Conservation (phyloP, 2,888 invertebrate genomes). For the Drosophila acutilabella region DNA sequence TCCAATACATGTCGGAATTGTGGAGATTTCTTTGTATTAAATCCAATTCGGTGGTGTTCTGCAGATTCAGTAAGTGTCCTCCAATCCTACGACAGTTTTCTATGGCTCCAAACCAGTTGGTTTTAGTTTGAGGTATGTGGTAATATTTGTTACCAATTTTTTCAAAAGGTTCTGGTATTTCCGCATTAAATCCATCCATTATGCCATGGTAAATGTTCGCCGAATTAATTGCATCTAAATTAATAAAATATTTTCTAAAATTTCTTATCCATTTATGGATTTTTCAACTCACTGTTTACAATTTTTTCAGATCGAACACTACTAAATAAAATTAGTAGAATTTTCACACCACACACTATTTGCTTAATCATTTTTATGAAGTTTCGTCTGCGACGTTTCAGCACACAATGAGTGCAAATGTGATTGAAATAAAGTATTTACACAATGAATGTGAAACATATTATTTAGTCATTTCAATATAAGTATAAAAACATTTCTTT, state of each 20-base stretch:
- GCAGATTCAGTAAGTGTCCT: conserved; percentile 36
- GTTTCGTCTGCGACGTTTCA: not conserved
- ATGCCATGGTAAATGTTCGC: not conserved
- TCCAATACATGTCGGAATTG: conserved; percentile 21
- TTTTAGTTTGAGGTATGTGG: not conserved
- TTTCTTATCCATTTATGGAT: not conserved
- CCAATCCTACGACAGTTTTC: conserved; percentile 18
- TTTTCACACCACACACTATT: not conserved
- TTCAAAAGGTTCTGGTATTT: conserved; percentile 14
- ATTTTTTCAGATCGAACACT: not conserved
- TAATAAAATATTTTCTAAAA: not conserved
- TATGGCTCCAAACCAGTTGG: conserved; percentile 39
- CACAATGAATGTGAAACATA: conserved; percentile 15
- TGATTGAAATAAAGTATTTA: conserved; percentile 16
- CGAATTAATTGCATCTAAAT: not conserved
- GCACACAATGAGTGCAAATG: conserved; percentile 8
- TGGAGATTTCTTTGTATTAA: not conserved
- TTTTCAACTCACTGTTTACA: conserved; percentile 20
- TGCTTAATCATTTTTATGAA: conserved; percentile 21
- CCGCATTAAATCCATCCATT: not conserved
- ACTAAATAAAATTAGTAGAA: not conserved
- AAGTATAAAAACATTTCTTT: too few species aligned
- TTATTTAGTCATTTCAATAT: too few species aligned
- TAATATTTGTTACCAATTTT: conserved; percentile 35
- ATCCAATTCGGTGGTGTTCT: not conserved